phyloP scores from a whole-genome alignment of 2,113 vertebrate genomes.

The Zosterops hypoxanthus region DNA sequence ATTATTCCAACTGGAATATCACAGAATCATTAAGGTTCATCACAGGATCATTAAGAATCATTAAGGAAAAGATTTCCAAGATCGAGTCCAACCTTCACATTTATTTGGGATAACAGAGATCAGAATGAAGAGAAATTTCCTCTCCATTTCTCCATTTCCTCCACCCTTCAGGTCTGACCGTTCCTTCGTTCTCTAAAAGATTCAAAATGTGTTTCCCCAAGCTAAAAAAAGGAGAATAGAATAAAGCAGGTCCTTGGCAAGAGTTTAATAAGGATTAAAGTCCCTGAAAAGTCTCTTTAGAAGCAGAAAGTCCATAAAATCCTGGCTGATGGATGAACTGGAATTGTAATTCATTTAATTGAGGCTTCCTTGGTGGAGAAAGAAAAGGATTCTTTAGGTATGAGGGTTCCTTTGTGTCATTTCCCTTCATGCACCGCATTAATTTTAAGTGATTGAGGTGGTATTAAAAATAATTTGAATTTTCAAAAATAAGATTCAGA shows the following conservation, averaged over 20 bases:
- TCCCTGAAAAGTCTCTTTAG: neutral
- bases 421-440: neutral
- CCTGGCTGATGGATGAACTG: neutral
- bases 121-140: neutral
- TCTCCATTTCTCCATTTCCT: neutral
- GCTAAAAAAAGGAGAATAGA: neutral
- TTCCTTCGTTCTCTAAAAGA: neutral
- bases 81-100: neutral
- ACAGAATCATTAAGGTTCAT: neutral
- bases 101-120: neutral
- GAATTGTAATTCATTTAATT: neutral
- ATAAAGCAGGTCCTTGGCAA: neutral
- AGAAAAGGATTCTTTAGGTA: neutral
- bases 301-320: neutral
- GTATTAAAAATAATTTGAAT: neutral
- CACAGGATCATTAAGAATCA: neutral
- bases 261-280: neutral
- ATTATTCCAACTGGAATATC: neutral
- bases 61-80: neutral
- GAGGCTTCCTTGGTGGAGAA: neutral
- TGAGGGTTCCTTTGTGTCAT: neutral
- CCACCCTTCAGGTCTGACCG: neutral
- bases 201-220: neutral
- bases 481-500: neutral
- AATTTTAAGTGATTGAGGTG: neutral